Conservation (phyloP, 2,888 invertebrate species). For the Dolichomitus sp. region DNA sequence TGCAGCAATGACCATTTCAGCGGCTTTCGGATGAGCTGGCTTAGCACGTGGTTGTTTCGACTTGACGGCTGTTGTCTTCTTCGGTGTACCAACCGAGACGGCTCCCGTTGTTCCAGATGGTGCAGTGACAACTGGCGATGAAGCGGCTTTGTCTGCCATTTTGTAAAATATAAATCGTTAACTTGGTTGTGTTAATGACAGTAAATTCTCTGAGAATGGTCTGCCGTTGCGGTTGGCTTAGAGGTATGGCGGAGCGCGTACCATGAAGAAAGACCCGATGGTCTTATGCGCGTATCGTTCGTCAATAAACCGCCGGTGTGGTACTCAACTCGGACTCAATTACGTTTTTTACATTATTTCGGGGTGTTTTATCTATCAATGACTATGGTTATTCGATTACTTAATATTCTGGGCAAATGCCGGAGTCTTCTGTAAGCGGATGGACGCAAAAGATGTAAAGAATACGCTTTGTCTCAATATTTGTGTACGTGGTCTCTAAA, state of each 20-base stretch:
- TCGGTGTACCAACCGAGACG: not conserved
- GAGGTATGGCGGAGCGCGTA: not conserved
- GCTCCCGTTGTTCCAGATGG: not conserved
- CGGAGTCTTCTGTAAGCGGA: not conserved
- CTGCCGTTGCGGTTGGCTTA: too few species aligned
- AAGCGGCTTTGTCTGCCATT: conserved; percentile 7
- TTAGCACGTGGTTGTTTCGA: conserved; percentile 81
- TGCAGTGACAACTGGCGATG: conserved; percentile 44
- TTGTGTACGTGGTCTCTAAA: not conserved
- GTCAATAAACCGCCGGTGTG: too few species aligned
- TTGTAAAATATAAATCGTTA: too few species aligned
- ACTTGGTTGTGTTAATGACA: too few species aligned
- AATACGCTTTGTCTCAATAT: not conserved
- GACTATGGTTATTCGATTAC: not conserved
- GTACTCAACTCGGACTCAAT: not conserved
- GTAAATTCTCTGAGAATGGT: too few species aligned
- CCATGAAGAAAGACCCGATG: too few species aligned
- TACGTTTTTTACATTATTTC: not conserved
- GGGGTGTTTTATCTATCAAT: not conserved
- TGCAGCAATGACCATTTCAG: too few species aligned
- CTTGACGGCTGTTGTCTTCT: conserved; percentile 31
- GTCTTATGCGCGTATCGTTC: too few species aligned
- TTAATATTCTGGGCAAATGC: not conserved
- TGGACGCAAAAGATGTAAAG: not conserved
- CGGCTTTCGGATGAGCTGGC: conserved; percentile 68